Conservation (phyloP, 2,113 vertebrate genomes). For the Phaetusa simplex region DNA sequence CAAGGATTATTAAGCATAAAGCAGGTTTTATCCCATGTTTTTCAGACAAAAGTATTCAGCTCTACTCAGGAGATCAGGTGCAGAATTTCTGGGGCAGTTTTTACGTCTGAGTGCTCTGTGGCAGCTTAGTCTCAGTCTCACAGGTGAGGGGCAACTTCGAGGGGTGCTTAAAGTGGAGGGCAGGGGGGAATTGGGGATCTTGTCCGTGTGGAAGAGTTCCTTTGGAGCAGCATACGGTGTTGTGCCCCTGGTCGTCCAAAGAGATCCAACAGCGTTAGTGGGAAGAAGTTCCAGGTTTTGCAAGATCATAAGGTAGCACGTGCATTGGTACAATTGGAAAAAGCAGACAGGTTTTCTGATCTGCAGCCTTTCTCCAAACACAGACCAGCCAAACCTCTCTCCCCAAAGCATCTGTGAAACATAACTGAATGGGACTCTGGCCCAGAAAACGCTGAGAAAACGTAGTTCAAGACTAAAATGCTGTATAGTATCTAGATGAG, state of each 20-base stretch:
- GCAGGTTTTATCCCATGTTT: not conserved
- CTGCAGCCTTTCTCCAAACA: not conserved
- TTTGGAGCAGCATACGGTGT: not conserved
- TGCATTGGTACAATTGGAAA: not conserved
- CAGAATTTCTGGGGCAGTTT: not conserved
- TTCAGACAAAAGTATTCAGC: not conserved
- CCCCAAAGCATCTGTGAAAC: not conserved
- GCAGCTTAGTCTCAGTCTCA: not conserved
- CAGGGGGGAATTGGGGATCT: too few relatives aligned
- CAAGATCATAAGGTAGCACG: too few relatives aligned
- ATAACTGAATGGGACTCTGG: not conserved
- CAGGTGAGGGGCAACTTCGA: not conserved
- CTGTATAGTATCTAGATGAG: not conserved
- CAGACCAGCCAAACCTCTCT: not conserved
- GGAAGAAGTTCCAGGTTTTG: not conserved
- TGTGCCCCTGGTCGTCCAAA: not conserved
- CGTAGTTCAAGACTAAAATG: not conserved
- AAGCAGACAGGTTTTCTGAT: not conserved
- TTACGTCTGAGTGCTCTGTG: not conserved
- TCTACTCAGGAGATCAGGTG: not conserved
- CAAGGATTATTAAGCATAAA: not conserved
- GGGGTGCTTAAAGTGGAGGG: too few relatives aligned
- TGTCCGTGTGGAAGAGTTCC: not conserved
- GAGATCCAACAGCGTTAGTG: rapidly evolving
- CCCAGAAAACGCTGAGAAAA: not conserved